Percentiles rank a stretch among this genome's conserved stretches.
phyloP scores from a whole-genome alignment of 2,113 vertebrate genomes.

The Colius striatus region DNA sequence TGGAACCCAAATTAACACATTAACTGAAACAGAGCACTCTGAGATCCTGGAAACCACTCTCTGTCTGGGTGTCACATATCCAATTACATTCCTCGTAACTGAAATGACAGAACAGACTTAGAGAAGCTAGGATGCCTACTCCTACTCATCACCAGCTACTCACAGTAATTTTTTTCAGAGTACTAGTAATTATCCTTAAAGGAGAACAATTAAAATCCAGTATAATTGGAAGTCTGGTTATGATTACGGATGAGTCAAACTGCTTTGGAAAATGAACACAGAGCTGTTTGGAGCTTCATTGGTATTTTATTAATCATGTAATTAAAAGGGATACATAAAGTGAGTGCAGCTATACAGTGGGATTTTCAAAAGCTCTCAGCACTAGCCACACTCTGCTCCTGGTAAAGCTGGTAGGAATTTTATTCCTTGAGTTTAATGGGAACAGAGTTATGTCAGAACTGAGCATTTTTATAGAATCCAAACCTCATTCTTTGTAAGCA shows the following conservation, averaged over 20 bases:
- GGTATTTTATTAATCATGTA: constrained; percentile 63
- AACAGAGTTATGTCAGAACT: background rate
- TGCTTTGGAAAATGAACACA: constrained; percentile 62
- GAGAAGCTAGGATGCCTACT: constrained; percentile 30
- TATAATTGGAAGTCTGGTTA: constrained; percentile 58
- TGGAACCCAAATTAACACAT: constrained; percentile 68
- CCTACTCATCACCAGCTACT: constrained; percentile 38
- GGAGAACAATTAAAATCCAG: constrained; percentile 43
- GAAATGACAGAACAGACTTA: constrained; percentile 47
- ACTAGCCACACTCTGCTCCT: background rate
- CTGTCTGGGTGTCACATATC: constrained; percentile 57
- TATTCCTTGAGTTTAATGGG: constrained; percentile 8
- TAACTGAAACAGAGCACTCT: constrained; percentile 57
- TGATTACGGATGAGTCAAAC: constrained; percentile 61
- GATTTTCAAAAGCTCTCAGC: constrained; percentile 55
- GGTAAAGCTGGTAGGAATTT: background rate
- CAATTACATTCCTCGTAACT: constrained; percentile 64
- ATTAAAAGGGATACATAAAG: constrained; percentile 39
- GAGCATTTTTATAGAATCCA: background rate
- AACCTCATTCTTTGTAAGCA: background rate
- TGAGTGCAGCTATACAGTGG: constrained; percentile 36
- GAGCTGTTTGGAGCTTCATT: constrained; percentile 52
- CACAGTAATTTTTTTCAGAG: constrained; percentile 40
- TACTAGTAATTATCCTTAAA: constrained; percentile 57
- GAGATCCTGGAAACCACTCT: constrained; percentile 62